Conservation (phyloP, 2,888 invertebrate genomes). For the Xanthorhoe spadicearia region DNA sequence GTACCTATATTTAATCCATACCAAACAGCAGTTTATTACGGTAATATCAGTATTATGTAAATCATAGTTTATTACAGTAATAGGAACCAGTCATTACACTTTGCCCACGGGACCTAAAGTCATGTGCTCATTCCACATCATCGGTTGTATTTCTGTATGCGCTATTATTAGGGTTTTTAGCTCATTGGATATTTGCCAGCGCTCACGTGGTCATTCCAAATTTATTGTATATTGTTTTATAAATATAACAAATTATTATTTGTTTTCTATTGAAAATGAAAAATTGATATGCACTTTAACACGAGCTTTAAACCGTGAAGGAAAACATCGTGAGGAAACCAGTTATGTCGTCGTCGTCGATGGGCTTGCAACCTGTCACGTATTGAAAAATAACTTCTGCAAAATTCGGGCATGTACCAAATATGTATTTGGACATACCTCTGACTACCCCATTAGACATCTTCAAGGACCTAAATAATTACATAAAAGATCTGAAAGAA, state of each 20-base stretch:
- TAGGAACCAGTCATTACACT: constrained; percentile 37
- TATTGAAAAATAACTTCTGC: too few relatives aligned
- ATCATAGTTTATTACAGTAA: constrained; percentile 26
- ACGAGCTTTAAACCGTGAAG: too few relatives aligned
- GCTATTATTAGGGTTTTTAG: constrained; percentile 82
- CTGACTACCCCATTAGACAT: too few relatives aligned
- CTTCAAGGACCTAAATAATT: too few relatives aligned
- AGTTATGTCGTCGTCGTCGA: too few relatives aligned
- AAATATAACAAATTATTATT: constrained; percentile 11
- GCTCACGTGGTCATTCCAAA: constrained; percentile 67
- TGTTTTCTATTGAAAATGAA: constrained; percentile 19
- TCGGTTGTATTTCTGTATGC: constrained; percentile 73
- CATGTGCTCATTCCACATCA: constrained; percentile 77
- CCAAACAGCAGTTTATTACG: not conserved
- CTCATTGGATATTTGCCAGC: constrained; percentile 76
- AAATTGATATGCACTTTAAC: too few relatives aligned
- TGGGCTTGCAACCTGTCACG: too few relatives aligned
- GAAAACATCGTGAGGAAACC: too few relatives aligned
- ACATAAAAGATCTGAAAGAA: too few relatives aligned
- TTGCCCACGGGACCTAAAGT: constrained; percentile 60
- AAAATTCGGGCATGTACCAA: too few relatives aligned
- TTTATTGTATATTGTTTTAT: constrained; percentile 51
- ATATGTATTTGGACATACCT: too few relatives aligned
- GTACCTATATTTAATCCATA: too few relatives aligned
- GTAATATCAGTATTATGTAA: not conserved